These are phyloP conservation scores for Theristicus caerulescens DNA, from an alignment of 2,113 vertebrate species.

Conservation along the genomic window DNA sequence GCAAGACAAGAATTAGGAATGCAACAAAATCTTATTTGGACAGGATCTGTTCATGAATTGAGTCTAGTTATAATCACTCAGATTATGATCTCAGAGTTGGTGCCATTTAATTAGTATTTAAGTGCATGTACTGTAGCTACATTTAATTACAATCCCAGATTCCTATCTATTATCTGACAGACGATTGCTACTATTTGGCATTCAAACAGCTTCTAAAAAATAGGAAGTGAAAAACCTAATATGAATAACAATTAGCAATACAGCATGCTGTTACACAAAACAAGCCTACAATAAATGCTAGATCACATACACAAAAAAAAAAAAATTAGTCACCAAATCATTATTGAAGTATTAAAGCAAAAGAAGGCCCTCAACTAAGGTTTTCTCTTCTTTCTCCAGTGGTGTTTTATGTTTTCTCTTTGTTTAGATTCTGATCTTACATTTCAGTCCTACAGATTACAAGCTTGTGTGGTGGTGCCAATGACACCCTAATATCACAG, in stretches of 20 bases:
- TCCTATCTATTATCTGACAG: background rate
- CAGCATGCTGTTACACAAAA: slow-evolving; percentile 22
- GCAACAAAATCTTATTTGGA: background rate
- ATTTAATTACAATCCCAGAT: slow-evolving; percentile 6
- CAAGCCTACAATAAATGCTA: background rate
- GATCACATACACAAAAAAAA: background rate
- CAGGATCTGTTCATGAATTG: background rate
- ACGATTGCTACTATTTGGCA: slow-evolving; percentile 6
- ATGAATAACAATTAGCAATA: slow-evolving; percentile 47
- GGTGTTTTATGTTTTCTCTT: background rate
- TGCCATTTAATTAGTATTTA: slow-evolving; percentile 21
- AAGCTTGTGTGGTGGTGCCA: background rate
- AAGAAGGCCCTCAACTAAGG: background rate
- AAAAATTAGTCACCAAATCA: background rate
- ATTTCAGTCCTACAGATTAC: background rate
- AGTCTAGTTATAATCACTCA: background rate
- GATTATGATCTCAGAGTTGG: background rate
- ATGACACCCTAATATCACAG: background rate
- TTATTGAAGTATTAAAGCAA: background rate
- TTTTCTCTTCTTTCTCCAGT: background rate
- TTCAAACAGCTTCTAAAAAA: slow-evolving; percentile 7
- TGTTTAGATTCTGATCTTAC: background rate
- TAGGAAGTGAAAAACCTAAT: background rate
- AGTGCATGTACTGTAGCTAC: background rate
- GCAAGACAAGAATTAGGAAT: background rate